Conservation (phyloP, 2,888 invertebrate genomes). For the Nomada hirtipes region DNA sequence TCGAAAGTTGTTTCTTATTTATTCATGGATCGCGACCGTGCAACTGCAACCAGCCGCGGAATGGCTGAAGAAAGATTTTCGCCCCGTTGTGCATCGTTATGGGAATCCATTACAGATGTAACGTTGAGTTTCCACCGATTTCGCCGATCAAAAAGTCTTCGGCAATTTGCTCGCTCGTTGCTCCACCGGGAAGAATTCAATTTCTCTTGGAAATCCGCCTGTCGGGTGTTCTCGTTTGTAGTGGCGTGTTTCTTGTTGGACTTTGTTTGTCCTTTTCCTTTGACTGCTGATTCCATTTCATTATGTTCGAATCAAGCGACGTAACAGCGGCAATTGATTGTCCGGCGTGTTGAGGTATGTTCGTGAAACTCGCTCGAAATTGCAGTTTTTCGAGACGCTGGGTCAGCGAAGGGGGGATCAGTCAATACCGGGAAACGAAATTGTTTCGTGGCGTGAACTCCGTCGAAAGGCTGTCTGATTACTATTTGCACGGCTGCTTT, state of each 20-base stretch:
- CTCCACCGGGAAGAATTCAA: conserved; percentile 5
- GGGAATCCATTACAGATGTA: conserved; percentile 52
- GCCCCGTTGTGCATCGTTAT: conserved; percentile 22
- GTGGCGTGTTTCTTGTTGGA: neutral
- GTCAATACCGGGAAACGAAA: neutral
- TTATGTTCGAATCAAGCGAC: conserved; percentile 7
- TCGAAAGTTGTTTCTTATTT: conserved; percentile 62
- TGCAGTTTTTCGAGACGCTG: neutral
- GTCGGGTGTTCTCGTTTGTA: neutral
- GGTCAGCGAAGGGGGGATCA: neutral
- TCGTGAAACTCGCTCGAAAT: neutral
- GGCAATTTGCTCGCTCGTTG: neutral
- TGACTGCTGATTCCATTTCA: conserved; percentile 7
- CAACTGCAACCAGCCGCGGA: neutral
- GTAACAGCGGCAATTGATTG: neutral
- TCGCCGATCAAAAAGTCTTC: conserved; percentile 1
- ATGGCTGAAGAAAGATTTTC: conserved; percentile 35
- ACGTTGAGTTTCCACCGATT: conserved; percentile 32
- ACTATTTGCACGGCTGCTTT: no score
- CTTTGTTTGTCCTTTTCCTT: no score
- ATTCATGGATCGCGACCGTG: conserved; percentile 56
- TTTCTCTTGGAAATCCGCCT: neutral
- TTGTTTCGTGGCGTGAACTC: neutral
- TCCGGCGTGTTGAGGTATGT: neutral
- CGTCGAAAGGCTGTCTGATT: neutral